Base-by-base conservation (phyloP, 2,797 vertebrate genomes). In the Pagetopsis macropterus region DNA sequence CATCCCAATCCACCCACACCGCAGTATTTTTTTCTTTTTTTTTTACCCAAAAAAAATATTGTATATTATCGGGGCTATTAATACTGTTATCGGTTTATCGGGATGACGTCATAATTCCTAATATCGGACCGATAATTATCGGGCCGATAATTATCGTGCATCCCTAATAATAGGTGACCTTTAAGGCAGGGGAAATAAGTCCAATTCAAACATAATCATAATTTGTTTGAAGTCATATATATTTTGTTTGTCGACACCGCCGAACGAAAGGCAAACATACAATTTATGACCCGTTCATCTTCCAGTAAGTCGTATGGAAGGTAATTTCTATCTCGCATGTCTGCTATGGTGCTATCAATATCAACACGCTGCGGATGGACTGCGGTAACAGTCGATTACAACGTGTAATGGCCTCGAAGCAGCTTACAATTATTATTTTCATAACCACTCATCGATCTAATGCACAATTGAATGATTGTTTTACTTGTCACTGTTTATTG, bases 381-480 rank as follows among this genome's bases (percentile, higher is more conserved):
- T 2, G 19, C 52, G 63, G 15, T 1, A 27, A 13, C 27, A 48
- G 9, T 59, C 61, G 23, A 27, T 70, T 17, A 56, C 0, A 55
- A 72, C 9, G 2, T 52, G 40, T 40, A 60, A 27, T 23, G 33
- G 52, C 33, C 45, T 11, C 15, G 63, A 11, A 70, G 46, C n/a
- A 49, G 23, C 27, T 64, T 61, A 17, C 46, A 68, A 43, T 33
- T 40, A 23, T 37, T 65, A 15, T 64, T 68, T 46, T 48, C 55
- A 23, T 63, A 62, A 48, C 13, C 15, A 12, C 33, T 57, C 45
- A 52, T 15, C 49, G 27, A 21, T 59, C 9, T 21, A 17, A 16
- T 15, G n/a, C 40, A n/a, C 65, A 44, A n/a, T 43, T 58, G 27
- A 75, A 64, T 31, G 23, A 57, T 49, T 57, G 60, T 70, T 70